Percentiles rank a stretch among this genome's conserved stretches.
Conservation (phyloP, 1,140 invertebrate species). For the Drosophila sechellia region DNA sequence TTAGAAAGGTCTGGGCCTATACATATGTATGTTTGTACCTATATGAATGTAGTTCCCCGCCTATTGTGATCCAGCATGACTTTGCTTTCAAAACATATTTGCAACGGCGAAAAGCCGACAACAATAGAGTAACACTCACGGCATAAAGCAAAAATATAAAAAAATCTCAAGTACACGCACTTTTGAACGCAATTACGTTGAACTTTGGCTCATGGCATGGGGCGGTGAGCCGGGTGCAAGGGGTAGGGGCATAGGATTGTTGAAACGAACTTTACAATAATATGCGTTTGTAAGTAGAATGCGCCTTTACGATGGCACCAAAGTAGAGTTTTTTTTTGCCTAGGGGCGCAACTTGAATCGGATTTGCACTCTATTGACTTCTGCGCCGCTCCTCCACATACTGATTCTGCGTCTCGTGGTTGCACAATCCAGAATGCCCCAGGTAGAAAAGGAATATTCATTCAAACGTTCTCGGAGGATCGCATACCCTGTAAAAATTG, state of each 20-base stretch:
- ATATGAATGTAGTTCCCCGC: conserved; percentile 13
- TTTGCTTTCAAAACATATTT: conserved; percentile 81
- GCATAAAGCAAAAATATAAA: conserved; percentile 29
- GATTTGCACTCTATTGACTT: conserved; percentile 40
- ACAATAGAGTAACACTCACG: conserved; percentile 50
- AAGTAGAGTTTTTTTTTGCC: conserved; percentile 35
- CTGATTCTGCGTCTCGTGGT: conserved; percentile 1
- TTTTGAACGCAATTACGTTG: conserved; percentile 74
- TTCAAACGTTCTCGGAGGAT: too few species aligned
- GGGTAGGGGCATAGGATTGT: conserved; percentile 17
- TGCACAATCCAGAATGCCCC: conserved; percentile 12
- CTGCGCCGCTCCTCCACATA: conserved; percentile 16
- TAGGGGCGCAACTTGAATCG: conserved; percentile 29
- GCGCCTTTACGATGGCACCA: conserved; percentile 1
- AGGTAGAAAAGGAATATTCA: conserved; percentile 1
- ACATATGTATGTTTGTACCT: neutral
- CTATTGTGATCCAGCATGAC: conserved; percentile 74
- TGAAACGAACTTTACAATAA: conserved; percentile 17
- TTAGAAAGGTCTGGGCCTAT: conserved; percentile 60
- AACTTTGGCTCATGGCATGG: conserved; percentile 39
- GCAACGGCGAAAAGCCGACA: conserved; percentile 72
- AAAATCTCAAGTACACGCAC: conserved; percentile 74
- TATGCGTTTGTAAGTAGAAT: conserved; percentile 1
- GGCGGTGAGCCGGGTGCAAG: conserved; percentile 9
- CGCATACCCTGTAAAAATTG: neutral